Evolutionary conservation across 2,888 invertebrate species (phyloP).

Genomic region (Diadegma fenestrale): DNA sequence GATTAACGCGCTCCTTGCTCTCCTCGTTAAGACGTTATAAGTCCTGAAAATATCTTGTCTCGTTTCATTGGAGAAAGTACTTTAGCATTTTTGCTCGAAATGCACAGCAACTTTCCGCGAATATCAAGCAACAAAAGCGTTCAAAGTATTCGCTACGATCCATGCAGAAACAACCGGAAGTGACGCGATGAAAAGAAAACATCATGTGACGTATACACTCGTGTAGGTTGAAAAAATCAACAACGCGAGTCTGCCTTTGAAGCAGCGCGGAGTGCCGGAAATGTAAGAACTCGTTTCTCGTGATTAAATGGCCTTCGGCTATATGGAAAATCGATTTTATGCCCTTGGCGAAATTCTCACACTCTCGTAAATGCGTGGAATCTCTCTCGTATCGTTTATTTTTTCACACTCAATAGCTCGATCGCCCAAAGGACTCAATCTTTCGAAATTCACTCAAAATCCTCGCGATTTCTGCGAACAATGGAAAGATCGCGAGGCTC

Average conservation of each 20-base stretch:
- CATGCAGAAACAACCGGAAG: neutral
- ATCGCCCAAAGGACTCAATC: neutral
- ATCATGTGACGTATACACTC: neutral
- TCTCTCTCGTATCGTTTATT: neutral
- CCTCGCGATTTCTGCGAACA: neutral
- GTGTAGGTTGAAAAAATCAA: neutral
- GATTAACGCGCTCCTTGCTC: neutral
- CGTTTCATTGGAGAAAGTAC: neutral
- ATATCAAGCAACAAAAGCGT: neutral
- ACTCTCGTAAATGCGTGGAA: neutral
- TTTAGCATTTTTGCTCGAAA: neutral
- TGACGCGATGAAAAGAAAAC: neutral
- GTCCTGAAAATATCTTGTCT: neutral
- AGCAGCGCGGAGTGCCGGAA: conserved; percentile 72
- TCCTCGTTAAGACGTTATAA: neutral
- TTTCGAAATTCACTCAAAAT: neutral
- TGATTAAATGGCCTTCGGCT: conserved; percentile 82
- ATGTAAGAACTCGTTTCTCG: conserved; percentile 77
- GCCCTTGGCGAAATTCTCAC: conserved; percentile 57
- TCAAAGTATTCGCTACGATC: neutral
- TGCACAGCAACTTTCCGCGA: neutral
- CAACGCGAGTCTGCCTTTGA: neutral
- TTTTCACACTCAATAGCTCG: neutral
- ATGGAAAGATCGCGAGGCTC: neutral
- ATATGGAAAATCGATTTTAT: conserved; percentile 78